Percentiles rank a stretch among this genome's conserved stretches.
phyloP scores from a whole-genome alignment of 2,113 vertebrate genomes.

The Xenotilapia caudafasciata region DNA sequence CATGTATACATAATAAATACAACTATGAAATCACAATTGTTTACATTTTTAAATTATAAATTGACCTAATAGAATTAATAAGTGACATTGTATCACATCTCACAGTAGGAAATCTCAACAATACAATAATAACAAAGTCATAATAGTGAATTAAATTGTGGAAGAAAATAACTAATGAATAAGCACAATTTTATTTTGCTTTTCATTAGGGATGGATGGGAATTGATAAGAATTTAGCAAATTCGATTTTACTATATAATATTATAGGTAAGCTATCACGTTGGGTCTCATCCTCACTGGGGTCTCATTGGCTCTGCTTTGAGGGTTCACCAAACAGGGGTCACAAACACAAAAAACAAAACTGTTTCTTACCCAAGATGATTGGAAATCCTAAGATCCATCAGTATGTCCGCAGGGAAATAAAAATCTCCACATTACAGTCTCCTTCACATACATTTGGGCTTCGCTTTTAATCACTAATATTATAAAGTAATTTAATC shows the following conservation, averaged over 20 bases:
- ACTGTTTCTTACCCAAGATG: background rate
- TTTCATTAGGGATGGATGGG: background rate
- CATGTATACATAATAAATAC: background rate
- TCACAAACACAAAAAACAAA: background rate
- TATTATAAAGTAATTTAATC: background rate
- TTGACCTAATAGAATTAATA: background rate
- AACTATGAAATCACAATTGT: fast-evolving
- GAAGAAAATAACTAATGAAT: background rate
- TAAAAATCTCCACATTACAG: background rate
- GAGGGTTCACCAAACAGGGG: background rate
- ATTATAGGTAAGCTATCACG: background rate
- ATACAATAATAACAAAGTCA: background rate
- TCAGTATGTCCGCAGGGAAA: background rate
- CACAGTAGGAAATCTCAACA: background rate
- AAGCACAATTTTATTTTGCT: background rate
- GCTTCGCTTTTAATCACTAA: fast-evolving
- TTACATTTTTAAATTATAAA: background rate
- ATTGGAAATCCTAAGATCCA: background rate
- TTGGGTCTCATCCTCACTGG: background rate
- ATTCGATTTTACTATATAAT: fast-evolving
- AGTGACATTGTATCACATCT: background rate
- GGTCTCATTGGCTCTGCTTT: background rate
- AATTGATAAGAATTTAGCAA: background rate
- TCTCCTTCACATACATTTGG: background rate
- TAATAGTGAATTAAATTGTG: background rate